Conservation (phyloP, 2,888 invertebrate species). For the Orthonevra nobilis region DNA sequence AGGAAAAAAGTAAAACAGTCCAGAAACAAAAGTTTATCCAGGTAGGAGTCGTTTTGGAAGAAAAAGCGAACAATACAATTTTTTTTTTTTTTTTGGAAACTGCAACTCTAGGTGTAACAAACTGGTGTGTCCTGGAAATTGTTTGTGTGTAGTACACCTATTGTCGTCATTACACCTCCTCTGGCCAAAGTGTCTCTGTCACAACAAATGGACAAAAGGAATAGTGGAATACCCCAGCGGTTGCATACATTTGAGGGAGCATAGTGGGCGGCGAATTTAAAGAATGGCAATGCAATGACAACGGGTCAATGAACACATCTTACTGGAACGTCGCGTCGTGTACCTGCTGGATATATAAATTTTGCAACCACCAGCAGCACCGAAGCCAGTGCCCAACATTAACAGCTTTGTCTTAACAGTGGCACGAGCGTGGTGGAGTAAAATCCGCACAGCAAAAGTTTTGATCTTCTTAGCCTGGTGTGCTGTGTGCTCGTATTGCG, state of each 20-base stretch:
- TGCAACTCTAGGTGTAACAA: conserved; percentile 53
- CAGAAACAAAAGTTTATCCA: conserved; percentile 1
- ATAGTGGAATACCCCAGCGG: neutral
- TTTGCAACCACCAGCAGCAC: conserved; percentile 15
- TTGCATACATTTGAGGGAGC: neutral
- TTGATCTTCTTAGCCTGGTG: conserved; percentile 29
- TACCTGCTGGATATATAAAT: conserved; percentile 46
- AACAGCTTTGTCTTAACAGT: neutral
- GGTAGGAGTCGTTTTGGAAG: neutral
- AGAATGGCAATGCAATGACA: conserved; percentile 10
- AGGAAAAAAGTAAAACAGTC: neutral
- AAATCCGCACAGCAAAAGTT: conserved; percentile 30
- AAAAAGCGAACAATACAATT: conserved; percentile 32
- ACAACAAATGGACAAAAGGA: conserved; percentile 5
- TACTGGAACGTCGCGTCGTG: conserved; percentile 21
- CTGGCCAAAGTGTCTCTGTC: conserved; percentile 32
- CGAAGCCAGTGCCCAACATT: conserved; percentile 22
- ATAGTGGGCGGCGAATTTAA: neutral
- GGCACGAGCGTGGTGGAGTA: neutral
- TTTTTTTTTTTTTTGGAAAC: conserved; percentile 50
- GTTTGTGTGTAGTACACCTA: conserved; percentile 18
- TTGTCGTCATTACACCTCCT: conserved; percentile 35
- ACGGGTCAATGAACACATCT: conserved; percentile 59
- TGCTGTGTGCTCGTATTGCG: neutral
- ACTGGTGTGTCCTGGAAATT: conserved; percentile 37